Evolutionary conservation across 2,888 invertebrate genomes (phyloP).

Genomic region (Lobophora halterata): DNA sequence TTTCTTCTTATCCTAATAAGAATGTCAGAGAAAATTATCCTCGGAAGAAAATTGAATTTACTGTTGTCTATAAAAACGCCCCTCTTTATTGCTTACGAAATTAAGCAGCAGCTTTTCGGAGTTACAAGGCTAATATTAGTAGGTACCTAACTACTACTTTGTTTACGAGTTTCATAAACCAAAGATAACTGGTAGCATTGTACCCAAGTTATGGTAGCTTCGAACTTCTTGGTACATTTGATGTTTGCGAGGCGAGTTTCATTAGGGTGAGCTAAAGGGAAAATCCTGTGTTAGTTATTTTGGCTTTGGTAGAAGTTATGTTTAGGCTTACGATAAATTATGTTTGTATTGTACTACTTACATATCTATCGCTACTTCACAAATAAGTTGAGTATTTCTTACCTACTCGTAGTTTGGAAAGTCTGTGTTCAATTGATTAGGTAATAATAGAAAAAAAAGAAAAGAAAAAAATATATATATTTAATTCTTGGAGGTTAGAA

Average conservation of each 20-base stretch:
- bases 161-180: slow-evolving; percentile 27
- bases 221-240: slow-evolving; percentile 5
- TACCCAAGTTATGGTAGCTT: slow-evolving; percentile 9
- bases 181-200: slow-evolving; percentile 16
- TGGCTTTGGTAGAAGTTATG: no score
- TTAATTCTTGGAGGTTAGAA: no score
- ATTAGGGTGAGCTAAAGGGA: no score
- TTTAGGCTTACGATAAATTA: no score
- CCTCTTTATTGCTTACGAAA: slow-evolving; percentile 21
- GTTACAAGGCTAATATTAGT: slow-evolving; percentile 23
- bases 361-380: no score
- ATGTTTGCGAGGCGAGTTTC: slow-evolving; percentile 1
- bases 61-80: slow-evolving; percentile 21
- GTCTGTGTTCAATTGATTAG: no score
- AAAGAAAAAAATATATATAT: no score
- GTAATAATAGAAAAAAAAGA: no score
- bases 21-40: slow-evolving; percentile 8
- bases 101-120: slow-evolving; percentile 20
- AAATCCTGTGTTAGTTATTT: no score
- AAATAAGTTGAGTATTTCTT: no score
- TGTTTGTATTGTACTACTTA: no score
- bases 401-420: no score
- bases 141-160: slow-evolving; percentile 12
- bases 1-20: not conserved
- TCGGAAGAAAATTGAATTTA: slow-evolving; percentile 17